Evolutionary conservation across 2,797 vertebrate genomes (phyloP), one percentile per base, ranked within the genome.

Genomic region (Neopelma chrysocephalum): DNA sequence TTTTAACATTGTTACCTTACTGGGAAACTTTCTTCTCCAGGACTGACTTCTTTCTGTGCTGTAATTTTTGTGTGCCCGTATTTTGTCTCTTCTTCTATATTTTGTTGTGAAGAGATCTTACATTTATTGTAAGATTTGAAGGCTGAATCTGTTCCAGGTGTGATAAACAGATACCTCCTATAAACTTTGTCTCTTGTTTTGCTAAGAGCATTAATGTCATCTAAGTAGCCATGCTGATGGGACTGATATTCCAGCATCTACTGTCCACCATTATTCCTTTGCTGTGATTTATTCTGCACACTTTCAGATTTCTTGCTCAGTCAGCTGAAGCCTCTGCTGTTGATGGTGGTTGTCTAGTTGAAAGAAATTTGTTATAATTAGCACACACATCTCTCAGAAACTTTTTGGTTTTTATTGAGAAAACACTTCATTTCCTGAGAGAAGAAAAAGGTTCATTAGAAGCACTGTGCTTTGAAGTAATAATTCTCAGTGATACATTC

Each of bases 381-480:
- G 48, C 51, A 66, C 38, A 40, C 13, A 40, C 45, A 66, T 90
- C 89, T 86, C 65, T 69, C 61, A 69, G 80, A 32, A 89, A 26
- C 17, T 43, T 66, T 94, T 87, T 15, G 36, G 60, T 72, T 88
- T 60, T 81, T 86, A 68, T 53, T 86, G 51, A 78, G 40, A 76
- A 90, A 93, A 77, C 23, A 51, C 7, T 43, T 88, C 29, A 77
- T 82, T 16, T 53, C 68, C 54, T 58, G 70, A 82, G 83, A 82
- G 34, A 60, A 83, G 70, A 60, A 82, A 86, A 73, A 42, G 31
- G 9, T 84, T 89, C 23, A 62, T 90, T 93, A 77, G 31, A 84
- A 75, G 20, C 51, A 82, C 23, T 45, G 27, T 92, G 61, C 62
- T 97, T 90, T 92, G 70, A 91, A 77, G 71, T 86, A 91, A 47